phyloP scores from a whole-genome alignment of 2,888 invertebrate species.

The Ctenicera cuprea region DNA sequence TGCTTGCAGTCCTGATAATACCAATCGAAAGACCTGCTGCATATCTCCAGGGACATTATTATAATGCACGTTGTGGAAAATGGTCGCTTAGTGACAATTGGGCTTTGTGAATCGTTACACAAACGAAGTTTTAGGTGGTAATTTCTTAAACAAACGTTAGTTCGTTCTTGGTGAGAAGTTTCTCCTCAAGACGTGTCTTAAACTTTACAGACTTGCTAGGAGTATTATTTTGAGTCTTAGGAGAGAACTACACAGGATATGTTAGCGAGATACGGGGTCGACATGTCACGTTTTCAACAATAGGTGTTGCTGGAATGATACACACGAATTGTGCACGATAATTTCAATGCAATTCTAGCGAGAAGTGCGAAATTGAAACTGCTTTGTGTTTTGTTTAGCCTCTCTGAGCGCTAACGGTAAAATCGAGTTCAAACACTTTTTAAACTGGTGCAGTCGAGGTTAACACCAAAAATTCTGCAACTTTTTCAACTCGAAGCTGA shows the following conservation, averaged over 20 bases:
- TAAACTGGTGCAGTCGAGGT: not conserved
- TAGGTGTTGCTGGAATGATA: conserved; percentile 1
- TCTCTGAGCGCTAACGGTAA: not conserved
- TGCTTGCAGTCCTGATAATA: conserved; percentile 39
- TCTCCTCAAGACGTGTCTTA: not conserved
- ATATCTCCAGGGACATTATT: not conserved
- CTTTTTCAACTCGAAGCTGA: not conserved
- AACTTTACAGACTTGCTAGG: conserved; percentile 9
- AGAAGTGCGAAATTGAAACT: conserved; percentile 21
- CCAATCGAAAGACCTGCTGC: conserved; percentile 7
- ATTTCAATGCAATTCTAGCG: conserved; percentile 10
- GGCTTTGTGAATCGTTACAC: conserved; percentile 27
- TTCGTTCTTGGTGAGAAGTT: not conserved
- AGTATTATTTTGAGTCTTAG: not conserved
- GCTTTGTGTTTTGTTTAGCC: not conserved
- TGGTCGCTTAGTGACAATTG: conserved; percentile 32
- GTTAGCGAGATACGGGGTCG: conserved; percentile 5
- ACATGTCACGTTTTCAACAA: conserved; percentile 15
- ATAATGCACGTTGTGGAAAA: conserved; percentile 15
- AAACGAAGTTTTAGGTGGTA: conserved; percentile 23
- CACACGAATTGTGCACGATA: conserved; percentile 7
- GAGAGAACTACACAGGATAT: conserved; percentile 1
- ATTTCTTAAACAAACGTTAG: conserved; percentile 35
- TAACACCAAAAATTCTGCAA: not conserved
- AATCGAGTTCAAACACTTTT: conserved; percentile 3